Percentiles rank a stretch among this genome's conserved stretches.
Evolutionary conservation across 2,113 vertebrate species (phyloP).

Genomic region (Coturnix japonica): DNA sequence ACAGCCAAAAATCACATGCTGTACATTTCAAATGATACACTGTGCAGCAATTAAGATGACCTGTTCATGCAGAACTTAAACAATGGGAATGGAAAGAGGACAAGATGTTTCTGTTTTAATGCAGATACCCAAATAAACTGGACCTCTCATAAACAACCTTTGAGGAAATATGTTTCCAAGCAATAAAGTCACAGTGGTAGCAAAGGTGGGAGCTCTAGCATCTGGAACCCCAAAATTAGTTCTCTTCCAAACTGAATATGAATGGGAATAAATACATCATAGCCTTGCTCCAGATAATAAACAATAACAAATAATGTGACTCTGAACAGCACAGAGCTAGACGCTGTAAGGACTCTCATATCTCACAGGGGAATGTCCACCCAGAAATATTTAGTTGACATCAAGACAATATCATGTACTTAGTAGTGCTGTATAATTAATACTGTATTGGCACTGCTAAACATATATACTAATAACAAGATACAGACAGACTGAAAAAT

Average conservation of each 20-base stretch:
- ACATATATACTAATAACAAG: neutral
- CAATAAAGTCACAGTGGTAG: constrained; percentile 14
- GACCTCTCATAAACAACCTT: constrained; percentile 9
- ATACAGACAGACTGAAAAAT: neutral
- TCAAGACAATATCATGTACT: neutral
- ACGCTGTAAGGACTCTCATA: neutral
- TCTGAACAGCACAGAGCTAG: neutral
- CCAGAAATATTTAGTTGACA: neutral
- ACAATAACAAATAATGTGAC: neutral
- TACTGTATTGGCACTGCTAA: neutral
- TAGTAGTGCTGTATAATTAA: neutral
- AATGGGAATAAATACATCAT: constrained; percentile 17
- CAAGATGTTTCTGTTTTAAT: constrained; percentile 8
- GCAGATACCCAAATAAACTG: neutral
- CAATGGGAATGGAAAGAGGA: neutral
- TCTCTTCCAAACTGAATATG: neutral
- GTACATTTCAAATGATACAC: neutral
- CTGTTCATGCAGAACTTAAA: neutral
- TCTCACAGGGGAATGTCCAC: neutral
- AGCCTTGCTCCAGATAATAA: neutral
- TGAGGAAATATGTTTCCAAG: constrained; percentile 22
- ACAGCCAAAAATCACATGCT: constrained; percentile 34
- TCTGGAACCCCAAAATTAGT: neutral
- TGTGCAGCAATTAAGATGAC: neutral
- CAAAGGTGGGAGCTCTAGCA: constrained; percentile 8